These are phyloP conservation scores for Trichechus manatus DNA, from an alignment of 2,113 vertebrate genomes.

Conservation along the genomic window DNA sequence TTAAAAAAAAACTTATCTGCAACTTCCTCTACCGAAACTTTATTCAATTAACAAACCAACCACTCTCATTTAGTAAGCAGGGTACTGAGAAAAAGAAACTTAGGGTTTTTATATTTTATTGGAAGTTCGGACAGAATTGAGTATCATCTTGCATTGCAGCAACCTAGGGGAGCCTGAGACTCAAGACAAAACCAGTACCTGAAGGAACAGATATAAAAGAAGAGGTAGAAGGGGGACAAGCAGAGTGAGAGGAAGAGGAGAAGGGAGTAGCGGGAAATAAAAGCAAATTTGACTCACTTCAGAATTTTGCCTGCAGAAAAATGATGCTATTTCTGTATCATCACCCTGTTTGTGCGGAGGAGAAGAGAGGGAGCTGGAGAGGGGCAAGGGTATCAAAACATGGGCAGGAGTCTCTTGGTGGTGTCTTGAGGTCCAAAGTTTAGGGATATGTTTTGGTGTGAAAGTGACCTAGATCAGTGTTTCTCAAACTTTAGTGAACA, in stretches of 20 bases:
- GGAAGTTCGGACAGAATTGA: conserved; percentile 18
- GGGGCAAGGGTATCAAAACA: not conserved
- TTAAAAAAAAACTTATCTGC: conserved; percentile 28
- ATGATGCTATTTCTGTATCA: not conserved
- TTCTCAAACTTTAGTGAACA: conserved; percentile 35
- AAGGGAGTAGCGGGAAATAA: not conserved
- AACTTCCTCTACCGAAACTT: conserved; percentile 49
- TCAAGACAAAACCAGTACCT: not conserved
- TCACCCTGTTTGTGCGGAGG: not conserved
- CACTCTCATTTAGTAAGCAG: conserved; percentile 42
- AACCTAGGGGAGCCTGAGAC: not conserved
- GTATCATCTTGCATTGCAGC: not conserved
- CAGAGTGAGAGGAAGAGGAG: not conserved
- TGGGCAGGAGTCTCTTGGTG: conserved; percentile 14
- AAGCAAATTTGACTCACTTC: conserved; percentile 8
- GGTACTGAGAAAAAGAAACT: conserved; percentile 28
- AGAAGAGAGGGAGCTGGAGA: not conserved
- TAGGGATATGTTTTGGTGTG: conserved; percentile 17
- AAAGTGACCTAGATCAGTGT: not conserved
- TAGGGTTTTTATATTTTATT: conserved; percentile 3
- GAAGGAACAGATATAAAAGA: conserved; percentile 27
- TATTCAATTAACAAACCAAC: conserved; percentile 51
- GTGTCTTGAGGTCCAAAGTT: not conserved
- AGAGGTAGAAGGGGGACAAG: not conserved
- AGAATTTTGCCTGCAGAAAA: conserved; percentile 39